Evolutionary conservation across 2,797 vertebrate species (phyloP).

Genomic region (Helicolenus hilgendorfi): DNA sequence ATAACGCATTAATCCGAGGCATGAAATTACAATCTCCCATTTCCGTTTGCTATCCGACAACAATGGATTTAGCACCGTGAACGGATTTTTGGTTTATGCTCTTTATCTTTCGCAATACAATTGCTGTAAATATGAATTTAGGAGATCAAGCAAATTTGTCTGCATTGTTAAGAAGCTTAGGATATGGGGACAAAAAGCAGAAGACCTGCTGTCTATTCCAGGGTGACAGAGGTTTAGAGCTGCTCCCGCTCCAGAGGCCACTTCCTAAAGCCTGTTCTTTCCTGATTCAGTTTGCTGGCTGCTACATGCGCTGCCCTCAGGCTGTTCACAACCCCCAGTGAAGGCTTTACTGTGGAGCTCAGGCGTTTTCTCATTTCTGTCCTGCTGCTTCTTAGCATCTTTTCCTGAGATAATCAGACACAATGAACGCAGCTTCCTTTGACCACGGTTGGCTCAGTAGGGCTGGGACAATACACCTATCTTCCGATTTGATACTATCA

Average conservation of each 20-base stretch:
- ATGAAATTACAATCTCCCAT: constrained; percentile 87
- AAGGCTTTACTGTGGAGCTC: constrained; percentile 44
- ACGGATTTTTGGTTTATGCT: constrained; percentile 86
- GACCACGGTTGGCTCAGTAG: constrained; percentile 25
- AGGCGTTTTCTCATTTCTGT: constrained; percentile 46
- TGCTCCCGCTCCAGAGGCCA: constrained; percentile 47
- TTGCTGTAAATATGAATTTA: constrained; percentile 88
- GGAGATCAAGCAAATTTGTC: constrained; percentile 87
- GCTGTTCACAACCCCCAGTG: constrained; percentile 52
- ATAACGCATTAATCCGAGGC: constrained; percentile 88
- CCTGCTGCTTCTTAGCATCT: constrained; percentile 23
- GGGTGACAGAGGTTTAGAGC: constrained; percentile 64
- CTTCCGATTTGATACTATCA: too few species aligned
- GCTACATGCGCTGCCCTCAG: constrained; percentile 33
- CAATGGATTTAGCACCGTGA: constrained; percentile 85
- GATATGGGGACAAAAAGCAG: constrained; percentile 40
- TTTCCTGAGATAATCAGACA: constrained; percentile 55
- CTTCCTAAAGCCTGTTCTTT: constrained; percentile 44
- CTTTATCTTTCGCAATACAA: constrained; percentile 86
- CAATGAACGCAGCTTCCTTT: constrained; percentile 54
- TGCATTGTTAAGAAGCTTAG: constrained; percentile 88
- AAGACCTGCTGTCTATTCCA: constrained; percentile 62
- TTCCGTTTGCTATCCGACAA: constrained; percentile 74
- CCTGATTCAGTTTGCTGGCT: constrained; percentile 43
- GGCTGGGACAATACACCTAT: too few species aligned